Base-by-base conservation (phyloP, 2,797 vertebrate genomes). In the Rhinella marina region DNA sequence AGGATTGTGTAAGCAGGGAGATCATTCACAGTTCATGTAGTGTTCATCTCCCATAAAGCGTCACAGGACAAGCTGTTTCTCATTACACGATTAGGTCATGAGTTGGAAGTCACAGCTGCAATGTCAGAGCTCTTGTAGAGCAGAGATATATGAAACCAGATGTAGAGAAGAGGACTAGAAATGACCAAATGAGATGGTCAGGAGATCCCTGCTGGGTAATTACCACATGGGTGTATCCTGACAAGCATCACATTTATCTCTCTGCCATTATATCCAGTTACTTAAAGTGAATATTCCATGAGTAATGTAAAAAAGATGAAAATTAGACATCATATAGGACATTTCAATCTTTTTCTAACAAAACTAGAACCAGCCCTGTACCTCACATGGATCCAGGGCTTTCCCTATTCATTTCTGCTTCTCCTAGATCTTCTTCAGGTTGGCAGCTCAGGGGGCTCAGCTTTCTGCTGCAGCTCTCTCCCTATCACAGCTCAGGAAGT, bases 61-160 rank as follows among this genome's bases (percentile, higher is more conserved):
- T 61, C 66, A 73, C 52, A 50, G 82, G 75, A 88, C 87, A 85
- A 72, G 81, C 87, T 86, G 83, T 48, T 85, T 75, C 68, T 85
- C 56, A 88, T 88, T 85, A 88, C 57, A 56, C 25, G 27, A 80
- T 81, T 80, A 82, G 87, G 64, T 61, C 75, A 80, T 72, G 41
- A 64, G 87, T n/a, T 13, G 75, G 62, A 84, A 56, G 80, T 54
- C 81, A 73, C 87, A 84, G 87, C 87, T 88, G 87, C 82, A 68
- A n/a, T 61, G 76, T 48, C 72, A 70, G 4, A 77, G 80, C 56
- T 56, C 52, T 76, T 52, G 76, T 57, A 27, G 75, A 50, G 32
- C 61, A 13, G 3, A 68, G 54, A 57, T 29, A 27, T 41, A 78
- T 41, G 54, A 59, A 77, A 84, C 50, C 66, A 77, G 19, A 16